Percentiles rank a stretch among this genome's conserved stretches.
phyloP scores from a whole-genome alignment of 2,113 vertebrate genomes.

The Coturnix japonica region DNA sequence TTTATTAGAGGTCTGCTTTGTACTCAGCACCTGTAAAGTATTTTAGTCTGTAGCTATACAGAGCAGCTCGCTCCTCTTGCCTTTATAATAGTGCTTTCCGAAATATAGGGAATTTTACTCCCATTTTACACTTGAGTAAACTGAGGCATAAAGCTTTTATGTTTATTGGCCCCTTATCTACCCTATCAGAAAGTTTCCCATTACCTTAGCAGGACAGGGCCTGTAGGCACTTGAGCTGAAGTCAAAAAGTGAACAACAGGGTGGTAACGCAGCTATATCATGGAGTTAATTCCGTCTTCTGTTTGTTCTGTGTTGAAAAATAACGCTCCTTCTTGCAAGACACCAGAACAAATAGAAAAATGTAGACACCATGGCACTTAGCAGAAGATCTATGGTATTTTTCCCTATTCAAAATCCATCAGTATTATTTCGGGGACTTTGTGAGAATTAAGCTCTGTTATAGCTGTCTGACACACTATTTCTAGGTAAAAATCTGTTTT shows the following conservation, averaged over 20 bases:
- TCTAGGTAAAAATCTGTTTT: slow-evolving; percentile 49
- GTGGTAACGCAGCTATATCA: neutral
- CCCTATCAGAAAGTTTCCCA: slow-evolving; percentile 55
- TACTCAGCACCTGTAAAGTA: neutral
- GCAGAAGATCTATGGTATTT: neutral
- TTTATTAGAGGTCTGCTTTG: neutral
- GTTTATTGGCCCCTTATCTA: slow-evolving; percentile 35
- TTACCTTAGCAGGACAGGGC: slow-evolving; percentile 34
- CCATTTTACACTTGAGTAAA: slow-evolving; percentile 59
- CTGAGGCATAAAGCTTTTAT: slow-evolving; percentile 46
- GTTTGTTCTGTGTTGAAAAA: slow-evolving; percentile 4
- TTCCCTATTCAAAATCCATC: slow-evolving; percentile 48
- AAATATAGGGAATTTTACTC: slow-evolving; percentile 42
- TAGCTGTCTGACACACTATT: neutral
- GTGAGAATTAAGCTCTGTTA: slow-evolving; percentile 49
- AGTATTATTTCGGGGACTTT: slow-evolving; percentile 6
- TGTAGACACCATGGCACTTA: neutral
- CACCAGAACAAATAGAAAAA: slow-evolving; percentile 46
- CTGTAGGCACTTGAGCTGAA: slow-evolving; percentile 39
- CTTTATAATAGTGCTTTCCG: neutral
- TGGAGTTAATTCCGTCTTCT: slow-evolving; percentile 42
- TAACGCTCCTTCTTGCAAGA: slow-evolving; percentile 38
- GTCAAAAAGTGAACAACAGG: slow-evolving; percentile 29
- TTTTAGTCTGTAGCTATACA: slow-evolving; percentile 28
- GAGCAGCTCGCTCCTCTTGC: neutral